Evolutionary conservation across 1,140 invertebrate genomes (phyloP), one percentile per base, ranked within the genome.

Genomic region (Polypedilum pembai): DNA sequence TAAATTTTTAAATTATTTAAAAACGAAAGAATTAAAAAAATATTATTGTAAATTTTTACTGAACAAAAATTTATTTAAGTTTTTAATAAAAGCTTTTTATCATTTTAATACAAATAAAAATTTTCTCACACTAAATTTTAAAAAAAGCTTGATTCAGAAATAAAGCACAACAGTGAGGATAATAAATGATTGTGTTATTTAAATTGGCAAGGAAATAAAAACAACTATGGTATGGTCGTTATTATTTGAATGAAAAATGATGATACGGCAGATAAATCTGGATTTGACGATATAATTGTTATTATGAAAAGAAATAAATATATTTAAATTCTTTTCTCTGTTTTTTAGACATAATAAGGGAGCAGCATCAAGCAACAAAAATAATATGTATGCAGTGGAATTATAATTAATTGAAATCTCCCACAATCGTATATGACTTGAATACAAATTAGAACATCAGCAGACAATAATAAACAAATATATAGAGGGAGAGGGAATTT

Each of bases 371-470:
- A 33, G 24, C 24, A 33, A 33, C 24, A 3, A 5, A 33, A 33
- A 1, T 33, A 33, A 33, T 33, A 33, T 33, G 24, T 33, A 33
- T 45, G 12, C 45, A n/a, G 45, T 12, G 45, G 12, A n/a, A 33
- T 33, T 56, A 56, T 56, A 56, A 56, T 56, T 56, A 56, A 56
- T 56, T 56, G 45, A 56, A 56, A 56, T 56, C 24, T 33, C 24
- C 45, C 45, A n/a, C 45, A 56, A n/a, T 56, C 45, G 24, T 33
- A 56, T 56, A 56, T n/a, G 45, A 56, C 45, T 56, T 56, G 45
- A 56, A 56, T 56, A 56, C 45, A 56, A 56, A 56, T 56, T 12
- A 56, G 45, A 56, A 12, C 24, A 33, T 33, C 24, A 33, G 24
- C 24, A 33, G 24, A 33, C 24, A 33, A 33, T 33, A 33, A 33